phyloP scores from a whole-genome alignment of 1,140 invertebrate genomes.

The Delia radicum region DNA sequence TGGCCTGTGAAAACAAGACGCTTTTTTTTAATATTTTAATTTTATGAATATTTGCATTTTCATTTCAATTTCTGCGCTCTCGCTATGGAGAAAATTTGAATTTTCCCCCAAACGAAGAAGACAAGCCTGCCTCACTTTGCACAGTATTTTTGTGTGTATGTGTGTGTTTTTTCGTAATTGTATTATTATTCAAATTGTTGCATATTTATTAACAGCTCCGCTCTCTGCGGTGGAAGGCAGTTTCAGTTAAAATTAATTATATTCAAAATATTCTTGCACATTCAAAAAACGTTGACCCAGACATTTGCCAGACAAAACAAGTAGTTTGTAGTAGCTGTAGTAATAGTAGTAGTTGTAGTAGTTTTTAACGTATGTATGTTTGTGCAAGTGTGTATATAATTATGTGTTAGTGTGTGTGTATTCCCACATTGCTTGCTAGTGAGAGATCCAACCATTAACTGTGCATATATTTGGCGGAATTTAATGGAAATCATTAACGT shows the following conservation, averaged over 20 bases:
- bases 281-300: constrained; percentile 14
- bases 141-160: background rate
- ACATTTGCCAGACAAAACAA: constrained; percentile 9
- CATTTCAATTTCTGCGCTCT: background rate
- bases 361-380: background rate
- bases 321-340: background rate
- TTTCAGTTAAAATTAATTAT: background rate
- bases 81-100: background rate
- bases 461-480: background rate
- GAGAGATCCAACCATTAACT: background rate
- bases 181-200: background rate
- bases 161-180: background rate
- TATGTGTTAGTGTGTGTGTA: background rate
- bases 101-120: background rate
- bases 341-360: background rate
- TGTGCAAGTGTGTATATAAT: background rate
- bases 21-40: background rate
- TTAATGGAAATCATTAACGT: constrained; percentile 1
- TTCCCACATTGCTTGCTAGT: background rate
- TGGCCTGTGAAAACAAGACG: background rate
- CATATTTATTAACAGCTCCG: background rate
- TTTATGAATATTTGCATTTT: background rate
- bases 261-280: constrained; percentile 2
- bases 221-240: background rate
- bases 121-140: background rate